Evolutionary conservation across 1,140 invertebrate species (phyloP), one percentile per base, ranked within the genome.

Genomic region (Drosophila nebulosa): DNA sequence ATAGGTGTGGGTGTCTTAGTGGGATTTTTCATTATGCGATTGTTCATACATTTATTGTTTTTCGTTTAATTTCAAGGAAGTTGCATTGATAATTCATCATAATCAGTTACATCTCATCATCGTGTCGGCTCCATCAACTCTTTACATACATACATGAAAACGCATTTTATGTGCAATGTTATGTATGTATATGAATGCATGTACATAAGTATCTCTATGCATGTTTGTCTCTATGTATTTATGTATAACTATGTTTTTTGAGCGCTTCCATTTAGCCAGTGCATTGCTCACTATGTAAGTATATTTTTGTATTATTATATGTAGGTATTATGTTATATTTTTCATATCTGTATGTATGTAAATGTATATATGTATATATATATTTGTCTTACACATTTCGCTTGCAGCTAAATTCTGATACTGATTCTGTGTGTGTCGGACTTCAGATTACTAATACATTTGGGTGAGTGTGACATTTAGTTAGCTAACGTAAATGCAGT

Each of bases 381-480:
- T 67, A 56, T 71, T 51, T 72, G 63, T 72, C 65, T 60, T 68
- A 70, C 62, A 64, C 39, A 21, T 46, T 53, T 64, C 76, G 78
- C 78, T 86, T 80, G 78, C 74, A 86, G 80, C 80, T 86, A 85
- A 86, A 74, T 69, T 85, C 63, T 84, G 58, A 73, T 83, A 83
- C 78, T 83, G 79, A 59, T 80, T 80, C 65, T 70, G 69, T 70
- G 69, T 70, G 39, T 46, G 39, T 46, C 16, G 39, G 16, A 21
- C 16, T 46, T 46, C 6, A 39, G 4, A 14, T 39, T 46, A 46
- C 39, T 46, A 46, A 46, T 46, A 46, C 39, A 46, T 46, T 46
- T 46, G 7, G 39, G 16, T 46, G 30, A 32, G 30, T 9, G 30
- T 74, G 24, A 26, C 50, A 27, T 42, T 64, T 67, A 67, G 36